Percentiles rank a stretch among this genome's conserved stretches.
These are phyloP conservation scores for Morpho achilles DNA, from an alignment of 2,888 invertebrate genomes.

Conservation along the genomic window DNA sequence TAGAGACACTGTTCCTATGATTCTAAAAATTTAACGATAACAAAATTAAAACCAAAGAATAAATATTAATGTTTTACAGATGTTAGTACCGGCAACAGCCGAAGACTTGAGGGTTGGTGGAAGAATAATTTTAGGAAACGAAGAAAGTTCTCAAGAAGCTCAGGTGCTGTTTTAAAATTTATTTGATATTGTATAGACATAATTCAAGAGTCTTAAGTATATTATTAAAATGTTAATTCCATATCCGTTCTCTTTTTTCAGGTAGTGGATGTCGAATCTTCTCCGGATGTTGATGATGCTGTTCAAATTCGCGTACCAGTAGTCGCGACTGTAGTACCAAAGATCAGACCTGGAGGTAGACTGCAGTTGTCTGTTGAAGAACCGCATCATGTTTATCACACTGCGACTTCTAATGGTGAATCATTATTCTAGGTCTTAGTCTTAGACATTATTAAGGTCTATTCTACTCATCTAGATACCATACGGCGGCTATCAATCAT, in stretches of 20 bases:
- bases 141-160: conserved; percentile 38
- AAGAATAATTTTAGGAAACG: conserved; percentile 72
- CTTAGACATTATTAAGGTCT: no score
- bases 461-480: no score
- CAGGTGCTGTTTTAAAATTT: conserved; percentile 33
- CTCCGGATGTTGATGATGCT: conserved; percentile 39
- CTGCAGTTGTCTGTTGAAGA: conserved; percentile 75
- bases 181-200: no score
- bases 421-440: no score
- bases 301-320: conserved; percentile 81
- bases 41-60: no score
- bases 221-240: not conserved
- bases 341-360: conserved; percentile 68
- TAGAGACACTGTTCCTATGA: no score
- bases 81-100: conserved; percentile 85
- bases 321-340: conserved; percentile 80
- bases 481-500: no score
- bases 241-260: conserved; percentile 1
- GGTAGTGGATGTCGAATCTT: conserved; percentile 20
- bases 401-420: conserved; percentile 54
- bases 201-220: not conserved
- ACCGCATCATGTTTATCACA: conserved; percentile 66
- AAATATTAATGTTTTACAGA: conserved; percentile 49
- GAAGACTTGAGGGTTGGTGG: conserved; percentile 83
- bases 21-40: no score